Evolutionary conservation across 2,113 vertebrate species (phyloP), one percentile per base, ranked within the genome.

Genomic region (Dipodomys stephensi): DNA sequence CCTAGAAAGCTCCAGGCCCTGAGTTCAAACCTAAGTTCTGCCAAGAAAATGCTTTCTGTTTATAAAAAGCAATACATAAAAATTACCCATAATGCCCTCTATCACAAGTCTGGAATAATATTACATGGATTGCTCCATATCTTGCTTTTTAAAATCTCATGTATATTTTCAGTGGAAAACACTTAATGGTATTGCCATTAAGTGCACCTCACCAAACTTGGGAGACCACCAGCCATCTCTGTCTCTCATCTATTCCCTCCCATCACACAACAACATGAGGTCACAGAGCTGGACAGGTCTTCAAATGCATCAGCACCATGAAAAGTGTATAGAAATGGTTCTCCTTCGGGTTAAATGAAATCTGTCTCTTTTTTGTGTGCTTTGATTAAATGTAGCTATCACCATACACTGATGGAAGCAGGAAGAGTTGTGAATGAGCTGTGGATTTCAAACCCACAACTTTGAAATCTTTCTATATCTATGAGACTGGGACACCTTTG

Each of bases 261-360:
- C 64, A 23, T 2, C 62, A 15, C 68, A 30, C 25, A 28, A 11
- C 69, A 64, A 23, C 16, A 30, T 25, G 62, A 69, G 4, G 28
- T 19, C 13, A 72, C 22, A 25, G 22, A 67, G 74, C 25, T 49
- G 77, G 86, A 60, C 30, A 85, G 53, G 27, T 1, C 71, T 91
- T 94, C 46, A 39, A 76, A 46, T 39, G 28, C 35, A 74, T 30
- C 62, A 30, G 18, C 22, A 68, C 64, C 72, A 44, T 19, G 16
- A 82, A 88, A 92, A 64, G 57, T 1, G 11, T 32, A 92, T 35
- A 73, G 39, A 46, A 78, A 79, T 30, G 57, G 35, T 78, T 79
- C 15, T 74, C 69, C 76, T 94, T 83, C 11, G 18, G 57, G 73
- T 46, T 76, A 87, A 92, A 87, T 77, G 64, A 9, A 91, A 83